Conservation (phyloP, 2,797 vertebrate genomes). For the Lepilemur ruficaudatus region DNA sequence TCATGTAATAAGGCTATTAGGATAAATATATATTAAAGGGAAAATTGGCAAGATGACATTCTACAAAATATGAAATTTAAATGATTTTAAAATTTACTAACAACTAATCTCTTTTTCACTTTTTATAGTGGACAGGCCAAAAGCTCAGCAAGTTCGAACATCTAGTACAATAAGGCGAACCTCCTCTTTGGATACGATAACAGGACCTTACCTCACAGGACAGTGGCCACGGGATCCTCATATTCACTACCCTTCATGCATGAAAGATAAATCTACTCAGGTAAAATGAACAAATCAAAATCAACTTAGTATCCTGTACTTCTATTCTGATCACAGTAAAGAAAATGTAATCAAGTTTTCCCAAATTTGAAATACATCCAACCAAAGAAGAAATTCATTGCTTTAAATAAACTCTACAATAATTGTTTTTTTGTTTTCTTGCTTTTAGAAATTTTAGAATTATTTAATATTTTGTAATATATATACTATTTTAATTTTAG, state of each 20-base stretch:
- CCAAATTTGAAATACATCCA: constrained; percentile 30
- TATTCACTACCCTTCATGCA: constrained; percentile 93
- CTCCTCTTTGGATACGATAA: constrained; percentile 95
- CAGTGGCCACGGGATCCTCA: constrained; percentile 97
- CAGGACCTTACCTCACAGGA: constrained; percentile 96
- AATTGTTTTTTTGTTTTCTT: neutral
- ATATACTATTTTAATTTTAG: neutral
- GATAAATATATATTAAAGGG: neutral
- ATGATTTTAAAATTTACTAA: constrained; percentile 20
- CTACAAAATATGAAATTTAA: constrained; percentile 7
- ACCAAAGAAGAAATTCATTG: neutral
- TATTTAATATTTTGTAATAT: neutral
- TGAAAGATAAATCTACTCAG: constrained; percentile 99
- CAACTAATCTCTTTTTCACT: constrained; percentile 73
- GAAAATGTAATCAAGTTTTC: constrained; percentile 16
- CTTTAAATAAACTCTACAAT: neutral
- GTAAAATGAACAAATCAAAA: constrained; percentile 83
- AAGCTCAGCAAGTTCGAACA: constrained; percentile 91
- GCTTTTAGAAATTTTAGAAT: constrained; percentile 30
- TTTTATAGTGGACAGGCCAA: constrained; percentile 91
- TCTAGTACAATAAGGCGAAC: constrained; percentile 93
- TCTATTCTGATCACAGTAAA: constrained; percentile 36
- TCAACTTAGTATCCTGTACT: neutral
- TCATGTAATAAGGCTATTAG: neutral
- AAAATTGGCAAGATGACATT: neutral